Evolutionary conservation across 2,888 invertebrate genomes (phyloP), one percentile per base, ranked within the genome.

Genomic region (Gibbula magus): DNA sequence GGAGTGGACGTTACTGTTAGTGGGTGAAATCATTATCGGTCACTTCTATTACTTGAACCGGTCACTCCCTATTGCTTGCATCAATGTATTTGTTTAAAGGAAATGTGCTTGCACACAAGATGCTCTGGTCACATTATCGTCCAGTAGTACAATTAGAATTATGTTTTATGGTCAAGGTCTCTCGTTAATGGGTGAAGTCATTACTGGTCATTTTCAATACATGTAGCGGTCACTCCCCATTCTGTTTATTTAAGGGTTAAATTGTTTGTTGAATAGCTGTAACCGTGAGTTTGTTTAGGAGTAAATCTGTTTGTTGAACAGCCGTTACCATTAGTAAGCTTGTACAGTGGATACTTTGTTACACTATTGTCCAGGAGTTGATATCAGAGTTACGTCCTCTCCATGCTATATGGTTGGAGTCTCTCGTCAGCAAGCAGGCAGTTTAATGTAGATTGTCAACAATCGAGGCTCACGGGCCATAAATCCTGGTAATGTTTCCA

Each of bases 391-490:
- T 29, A 70, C 35, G 70, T 70, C 39, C 70, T 39, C 16, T 35
- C 16, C n/a, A 29, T 16, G 32, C 35, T 39, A 20, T 39, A 18
- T 3, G 70, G 35, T 29, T 18, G 20, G 1, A 16, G 4, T 35
- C 39, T 70, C 20, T 70, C 32, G 18, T 70, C 35, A 20, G 35
- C 35, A 39, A 67, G 20, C 39, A 29, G n/a, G 8, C 35, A 39
- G 70, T 20, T 70, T 70, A 70, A 18, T 70, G 70, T 25, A 10
- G 29, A 35, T 39, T 70, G 70, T 70, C 70, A 39, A 39, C 70
- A 70, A 25, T 39, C 18, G 39, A 35, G 29, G 18, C 39, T 70
- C n/a, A 39, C 35, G 20, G 70, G 39, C 70, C 20, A 70, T 70
- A 39, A 70, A 35, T 70, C 39, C 16, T 32, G 4, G 32, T 35